These are phyloP conservation scores for Odontamblyopus lacepedii DNA, from an alignment of 2,797 vertebrate genomes.

Conservation along the genomic window DNA sequence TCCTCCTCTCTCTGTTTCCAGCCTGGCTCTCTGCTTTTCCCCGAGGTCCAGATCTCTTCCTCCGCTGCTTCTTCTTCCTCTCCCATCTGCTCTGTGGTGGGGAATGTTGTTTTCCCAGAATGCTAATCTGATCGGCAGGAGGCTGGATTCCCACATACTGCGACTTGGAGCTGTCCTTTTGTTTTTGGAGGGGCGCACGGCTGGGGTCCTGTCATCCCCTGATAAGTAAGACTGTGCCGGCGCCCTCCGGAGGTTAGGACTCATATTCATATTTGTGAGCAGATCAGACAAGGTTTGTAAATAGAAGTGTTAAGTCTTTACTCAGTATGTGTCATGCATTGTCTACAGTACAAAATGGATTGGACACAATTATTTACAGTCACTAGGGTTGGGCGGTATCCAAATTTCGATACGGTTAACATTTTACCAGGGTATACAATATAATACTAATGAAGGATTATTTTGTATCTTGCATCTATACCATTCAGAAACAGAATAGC, in stretches of 20 bases:
- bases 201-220: slow-evolving; percentile 39
- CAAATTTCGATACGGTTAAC: too few relatives aligned
- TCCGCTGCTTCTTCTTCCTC: slow-evolving; percentile 36
- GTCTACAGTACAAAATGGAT: background rate
- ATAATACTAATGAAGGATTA: too few relatives aligned
- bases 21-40: slow-evolving; percentile 40
- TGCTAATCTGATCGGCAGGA: slow-evolving; percentile 67
- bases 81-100: slow-evolving; percentile 67
- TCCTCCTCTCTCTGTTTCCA: slow-evolving; percentile 28
- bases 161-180: slow-evolving; percentile 55
- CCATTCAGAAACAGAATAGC: too few relatives aligned
- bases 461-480: too few relatives aligned
- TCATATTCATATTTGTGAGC: slow-evolving; percentile 10
- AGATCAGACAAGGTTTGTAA: slow-evolving; percentile 4
- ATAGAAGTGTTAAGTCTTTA: background rate
- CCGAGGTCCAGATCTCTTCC: slow-evolving; percentile 40
- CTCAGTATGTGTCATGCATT: background rate
- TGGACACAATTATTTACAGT: background rate
- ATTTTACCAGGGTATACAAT: too few relatives aligned
- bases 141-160: slow-evolving; percentile 73
- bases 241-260: slow-evolving; percentile 22
- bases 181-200: slow-evolving; percentile 56
- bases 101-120: slow-evolving; percentile 78
- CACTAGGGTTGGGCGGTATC: background rate
- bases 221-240: slow-evolving; percentile 34